Evolutionary conservation across 30 jellyfish, hydroid and myxozoan genomes (phyloP).

Genomic region (Hydractinia echinata): DNA sequence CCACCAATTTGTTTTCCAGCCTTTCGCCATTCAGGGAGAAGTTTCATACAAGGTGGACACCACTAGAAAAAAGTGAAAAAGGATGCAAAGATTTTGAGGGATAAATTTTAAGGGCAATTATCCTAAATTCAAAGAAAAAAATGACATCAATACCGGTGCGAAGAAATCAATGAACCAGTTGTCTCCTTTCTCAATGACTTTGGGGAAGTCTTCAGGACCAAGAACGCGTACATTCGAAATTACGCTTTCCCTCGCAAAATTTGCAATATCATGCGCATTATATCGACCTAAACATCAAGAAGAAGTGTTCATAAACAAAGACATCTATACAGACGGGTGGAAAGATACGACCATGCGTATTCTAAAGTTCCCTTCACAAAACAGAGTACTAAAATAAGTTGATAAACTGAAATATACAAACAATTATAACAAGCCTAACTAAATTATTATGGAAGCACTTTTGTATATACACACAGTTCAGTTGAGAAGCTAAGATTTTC

Average conservation of each 20-base stretch:
- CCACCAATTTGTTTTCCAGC: slow-evolving; percentile 92
- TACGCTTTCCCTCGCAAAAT: slow-evolving; percentile 72
- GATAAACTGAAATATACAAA: too few relatives aligned
- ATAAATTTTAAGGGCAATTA: too few relatives aligned
- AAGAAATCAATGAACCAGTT: slow-evolving; percentile 79
- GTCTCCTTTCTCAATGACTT: slow-evolving; percentile 29
- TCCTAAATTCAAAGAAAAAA: background rate
- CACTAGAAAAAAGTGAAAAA: slow-evolving; percentile 30
- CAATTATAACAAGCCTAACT: too few relatives aligned
- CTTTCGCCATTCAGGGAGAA: slow-evolving; percentile 94
- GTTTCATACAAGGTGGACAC: slow-evolving; percentile 98
- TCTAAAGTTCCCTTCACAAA: too few relatives aligned
- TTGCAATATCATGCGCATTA: slow-evolving; percentile 87
- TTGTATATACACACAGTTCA: too few relatives aligned
- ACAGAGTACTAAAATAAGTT: too few relatives aligned
- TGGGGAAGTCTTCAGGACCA: slow-evolving; percentile 79
- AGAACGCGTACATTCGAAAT: slow-evolving; percentile 80
- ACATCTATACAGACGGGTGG: too few relatives aligned
- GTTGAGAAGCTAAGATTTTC: too few relatives aligned
- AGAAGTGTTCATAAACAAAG: background rate
- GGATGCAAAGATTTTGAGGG: too few relatives aligned
- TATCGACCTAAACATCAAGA: slow-evolving; percentile 59
- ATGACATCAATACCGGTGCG: slow-evolving; percentile 59
- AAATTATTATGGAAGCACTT: too few relatives aligned
- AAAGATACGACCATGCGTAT: too few relatives aligned